phyloP scores from a whole-genome alignment of 2,797 vertebrate species.

The Discoglossus pictus region DNA sequence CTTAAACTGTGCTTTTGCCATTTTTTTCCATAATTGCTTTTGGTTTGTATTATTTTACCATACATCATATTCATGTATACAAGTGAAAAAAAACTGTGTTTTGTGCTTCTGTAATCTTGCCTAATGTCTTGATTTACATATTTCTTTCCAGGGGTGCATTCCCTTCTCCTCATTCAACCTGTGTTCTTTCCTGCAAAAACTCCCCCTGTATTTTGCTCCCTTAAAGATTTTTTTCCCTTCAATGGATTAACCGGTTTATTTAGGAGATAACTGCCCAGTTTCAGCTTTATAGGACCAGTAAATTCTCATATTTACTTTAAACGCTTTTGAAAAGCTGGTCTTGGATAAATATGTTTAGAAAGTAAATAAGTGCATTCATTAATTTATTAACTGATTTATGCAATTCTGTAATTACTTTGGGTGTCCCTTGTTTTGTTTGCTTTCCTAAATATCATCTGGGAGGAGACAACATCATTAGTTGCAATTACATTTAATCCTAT shows the following conservation, averaged over 20 bases:
- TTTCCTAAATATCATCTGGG: no score
- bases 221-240: constrained; percentile 67
- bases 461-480: no score
- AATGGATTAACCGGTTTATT: constrained; percentile 48
- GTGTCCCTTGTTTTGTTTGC: no score
- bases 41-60: constrained; percentile 27
- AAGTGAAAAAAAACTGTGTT: constrained; percentile 18
- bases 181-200: constrained; percentile 76
- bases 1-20: no score
- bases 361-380: no score
- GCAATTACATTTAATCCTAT: no score
- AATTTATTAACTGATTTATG: no score
- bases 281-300: background rate
- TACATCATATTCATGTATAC: constrained; percentile 20
- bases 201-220: constrained; percentile 66
- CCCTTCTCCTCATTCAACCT: constrained; percentile 84
- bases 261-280: constrained; percentile 24
- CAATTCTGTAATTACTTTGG: no score
- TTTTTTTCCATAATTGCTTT: constrained; percentile 26
- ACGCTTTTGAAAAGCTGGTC: no score
- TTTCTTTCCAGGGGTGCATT: constrained; percentile 72
- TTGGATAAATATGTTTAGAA: no score
- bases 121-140: constrained; percentile 17
- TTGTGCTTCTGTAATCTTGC: no score
- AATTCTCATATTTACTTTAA: no score